Base-by-base conservation (phyloP, 2,797 vertebrate genomes). In the Hafferia zeledoni region DNA sequence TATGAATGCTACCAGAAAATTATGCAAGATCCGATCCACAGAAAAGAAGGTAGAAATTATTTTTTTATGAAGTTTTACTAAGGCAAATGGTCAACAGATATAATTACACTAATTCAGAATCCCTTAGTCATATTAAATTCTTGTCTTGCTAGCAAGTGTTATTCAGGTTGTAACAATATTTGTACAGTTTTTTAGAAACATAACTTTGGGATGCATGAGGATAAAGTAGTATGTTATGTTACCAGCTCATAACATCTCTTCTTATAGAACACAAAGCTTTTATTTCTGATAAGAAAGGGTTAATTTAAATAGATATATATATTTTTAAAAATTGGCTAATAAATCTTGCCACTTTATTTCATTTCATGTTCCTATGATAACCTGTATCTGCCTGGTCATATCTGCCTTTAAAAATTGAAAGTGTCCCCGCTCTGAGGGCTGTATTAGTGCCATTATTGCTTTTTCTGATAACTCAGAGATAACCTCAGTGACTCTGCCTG, bases 1-100 rank as follows among this genome's bases (percentile, higher is more conserved):
- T 99, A 99, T 83, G 99, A 99, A 96, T 99, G 99, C 94, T 99
- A 99, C 94, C 99, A 99, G 95, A 99, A 99, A 97, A 99, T 99
- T 59, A 99, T 99, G 98, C 98, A 98, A 74, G 98, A 99, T 69
- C 97, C 96, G 17, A 25, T 95, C 68, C 88, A 96, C 12, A 97
- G 95, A 87, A 97, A 95, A 96, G 98, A 98, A 97, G 99, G 99
- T 99, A 97, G 83, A 18, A 28, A 13, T 61, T 33, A 17, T 41
- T 91, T 87, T 87, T 64, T 94, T 57, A 5, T 10, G 16, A 47
- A n/a, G 6, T 68, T 87, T 89, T 86, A 16, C 35, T 61, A 33
- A 65, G 35, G 39, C 28, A 72, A 50, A 31, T 47, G 24, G 18
- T 61, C 25, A 55, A 22, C 27, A 57, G 41, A n/a, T 46, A 23